A percentile compares a stretch with the other conserved stretches of the same genome.
These are phyloP conservation scores for Schizaphis graminum DNA, from an alignment of 2,888 invertebrate species.

Conservation along the genomic window DNA sequence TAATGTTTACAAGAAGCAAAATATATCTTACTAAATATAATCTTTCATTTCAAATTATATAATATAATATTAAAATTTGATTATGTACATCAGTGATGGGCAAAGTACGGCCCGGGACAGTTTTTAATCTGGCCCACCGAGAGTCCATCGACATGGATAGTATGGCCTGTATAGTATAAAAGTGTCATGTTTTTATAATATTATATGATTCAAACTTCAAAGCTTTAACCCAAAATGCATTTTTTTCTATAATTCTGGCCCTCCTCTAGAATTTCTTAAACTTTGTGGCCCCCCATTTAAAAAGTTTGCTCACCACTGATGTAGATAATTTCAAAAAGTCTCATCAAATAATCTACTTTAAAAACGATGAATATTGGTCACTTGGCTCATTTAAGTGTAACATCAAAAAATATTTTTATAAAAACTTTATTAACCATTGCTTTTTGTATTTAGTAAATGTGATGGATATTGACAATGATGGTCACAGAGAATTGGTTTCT, in stretches of 20 bases:
- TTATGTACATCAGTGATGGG: too few relatives aligned
- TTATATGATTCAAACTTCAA: too few relatives aligned
- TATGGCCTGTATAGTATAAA: too few relatives aligned
- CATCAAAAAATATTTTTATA: not conserved
- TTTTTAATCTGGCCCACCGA: too few relatives aligned
- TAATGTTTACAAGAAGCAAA: not conserved
- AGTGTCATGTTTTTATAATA: too few relatives aligned
- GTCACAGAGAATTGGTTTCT: conserved; percentile 52
- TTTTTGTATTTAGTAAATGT: conserved; percentile 42
- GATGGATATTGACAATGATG: conserved; percentile 47
- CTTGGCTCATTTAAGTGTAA: not conserved
- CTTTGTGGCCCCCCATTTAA: too few relatives aligned
- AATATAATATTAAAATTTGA: not conserved
- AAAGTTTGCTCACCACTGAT: too few relatives aligned
- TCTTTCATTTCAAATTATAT: not conserved
- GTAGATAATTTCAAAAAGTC: not conserved
- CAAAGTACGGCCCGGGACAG: too few relatives aligned
- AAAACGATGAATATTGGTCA: not conserved
- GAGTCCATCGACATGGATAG: too few relatives aligned
- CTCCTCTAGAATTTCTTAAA: too few relatives aligned
- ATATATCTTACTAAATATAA: not conserved
- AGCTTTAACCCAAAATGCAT: too few relatives aligned
- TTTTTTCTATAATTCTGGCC: too few relatives aligned
- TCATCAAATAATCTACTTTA: not conserved
- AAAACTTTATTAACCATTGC: not conserved